Base-by-base conservation (phyloP, 64 coral and sea anemone genomes). In the Catalaphyllia jardinei region DNA sequence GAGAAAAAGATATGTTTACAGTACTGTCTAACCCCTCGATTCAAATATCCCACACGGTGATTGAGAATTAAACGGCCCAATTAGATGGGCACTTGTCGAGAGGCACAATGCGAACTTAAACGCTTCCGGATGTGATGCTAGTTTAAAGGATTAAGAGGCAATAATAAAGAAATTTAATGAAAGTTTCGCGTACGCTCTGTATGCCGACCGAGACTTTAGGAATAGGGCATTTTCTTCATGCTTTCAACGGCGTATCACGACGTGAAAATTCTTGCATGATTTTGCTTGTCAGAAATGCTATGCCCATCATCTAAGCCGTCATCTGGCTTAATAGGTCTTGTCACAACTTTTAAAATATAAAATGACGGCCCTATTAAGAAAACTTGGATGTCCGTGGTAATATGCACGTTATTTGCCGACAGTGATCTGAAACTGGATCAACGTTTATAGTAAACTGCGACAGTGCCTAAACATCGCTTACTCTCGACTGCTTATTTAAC, bases 71-170 rank as follows among this genome's bases (percentile, higher is more conserved):
- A 85, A 85, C 22, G 35, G 10, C 28, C 35, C 38, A 71, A 85
- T 71, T 42, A 71, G 62, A 85, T 17, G 35, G 46, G 33, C 81
- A 67, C 81, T n/a, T 69, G 62, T 46, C 60, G 28, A 18, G 8
- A 13, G 39, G 6, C 25, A 67, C 60, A 83, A n/a, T 85, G 62
- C 24, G 33, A 42, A 15, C 63, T 27, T 85, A 85, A 85, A 50
- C 33, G 81, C 81, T 85, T 28, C 38, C 62, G 81, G 81, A 85
- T 71, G 46, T 85, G 19, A 52, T 69, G 28, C 10, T 11, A 85
- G 81, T 71, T 85, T 69, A 85, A 85, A 71, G 63, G 81, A 85
- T 85, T 69, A 85, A 85, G 35, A 2, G 14, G 62, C 63, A 85
- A 85, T 85, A 28, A 85, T 50, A 52, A 69, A 69, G 63, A 85